Conservation (phyloP, 2,888 invertebrate genomes). For the Tribolium freemani region DNA sequence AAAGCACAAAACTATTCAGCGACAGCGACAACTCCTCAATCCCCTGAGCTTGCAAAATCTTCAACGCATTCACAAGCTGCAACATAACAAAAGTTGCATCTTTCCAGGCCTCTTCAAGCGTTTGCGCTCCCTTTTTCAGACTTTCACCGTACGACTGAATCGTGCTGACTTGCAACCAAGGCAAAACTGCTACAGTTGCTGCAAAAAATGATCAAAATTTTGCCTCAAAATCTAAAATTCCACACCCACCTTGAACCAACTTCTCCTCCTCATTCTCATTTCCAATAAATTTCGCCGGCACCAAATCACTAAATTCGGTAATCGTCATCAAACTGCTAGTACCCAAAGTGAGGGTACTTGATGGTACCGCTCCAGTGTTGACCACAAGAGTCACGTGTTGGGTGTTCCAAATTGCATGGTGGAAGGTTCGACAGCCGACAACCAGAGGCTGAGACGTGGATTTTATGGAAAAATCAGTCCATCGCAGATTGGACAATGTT, state of each 20-base stretch:
- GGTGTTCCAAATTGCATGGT: constrained; percentile 82
- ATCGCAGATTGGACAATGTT: constrained; percentile 79
- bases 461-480: constrained; percentile 79
- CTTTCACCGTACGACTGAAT: constrained; percentile 78
- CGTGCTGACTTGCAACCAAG: constrained; percentile 82
- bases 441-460: constrained; percentile 68
- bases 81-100: constrained; percentile 85
- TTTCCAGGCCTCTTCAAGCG: constrained; percentile 68
- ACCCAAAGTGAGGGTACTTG: constrained; percentile 69
- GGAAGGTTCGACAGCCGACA: constrained; percentile 81
- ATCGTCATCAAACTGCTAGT: constrained; percentile 80
- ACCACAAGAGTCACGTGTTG: constrained; percentile 79
- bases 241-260: constrained; percentile 75
- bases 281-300: constrained; percentile 73
- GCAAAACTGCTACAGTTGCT: constrained; percentile 85
- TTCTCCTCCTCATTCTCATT: constrained; percentile 73
- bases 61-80: constrained; percentile 85
- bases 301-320: constrained; percentile 85
- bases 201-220: constrained; percentile 41
- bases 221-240: background rate
- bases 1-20: constrained; percentile 80
- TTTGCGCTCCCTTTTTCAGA: constrained; percentile 69
- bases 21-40: constrained; percentile 83
- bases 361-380: constrained; percentile 75
- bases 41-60: constrained; percentile 86